Evolutionary conservation across 2,888 invertebrate genomes (phyloP), one percentile per base, ranked within the genome.

Genomic region (Drosophila nr. medialis): DNA sequence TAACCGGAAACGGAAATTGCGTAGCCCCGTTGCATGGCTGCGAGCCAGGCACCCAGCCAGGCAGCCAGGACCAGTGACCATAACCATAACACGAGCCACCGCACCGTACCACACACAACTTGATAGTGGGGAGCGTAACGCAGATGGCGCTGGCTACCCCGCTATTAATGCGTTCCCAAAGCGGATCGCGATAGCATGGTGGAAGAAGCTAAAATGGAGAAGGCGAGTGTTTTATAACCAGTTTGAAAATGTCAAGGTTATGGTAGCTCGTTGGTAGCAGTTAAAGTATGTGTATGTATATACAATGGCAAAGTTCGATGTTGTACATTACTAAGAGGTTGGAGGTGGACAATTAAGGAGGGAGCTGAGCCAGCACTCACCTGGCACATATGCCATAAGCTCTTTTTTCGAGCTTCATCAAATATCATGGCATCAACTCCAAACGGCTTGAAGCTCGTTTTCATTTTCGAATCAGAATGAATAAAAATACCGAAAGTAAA

Each of bases 1-100:
- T 76, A 74, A 80, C 77, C 83, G 89, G 87, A 86, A 90, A 83
- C 86, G 87, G 89, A 90, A 90, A 86, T 89, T 86, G 85, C 85
- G 85, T 62, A 63, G 77, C 77, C 67, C 63, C 76, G 60, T 68
- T 63, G 77, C 71, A 72, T 67, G 78, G 68, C 74, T 68, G 53
- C 21, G 29, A 60, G 71, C 77, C 68, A 66, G 73, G 69, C 75
- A 69, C 64, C 27, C 61, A 49, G 38, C 67, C 32, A 50, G 38
- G 4, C 55, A 55, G 27, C 48, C 13, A 70, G 64, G 59, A 54
- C 53, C 32, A 40, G 30, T 80, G 64, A 49, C 76, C 72, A 72
- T 77, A 80, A 77, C 81, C 85, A 84, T 80, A 78, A 78, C 72
- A 74, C 69, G 48, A 71, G 58, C 49, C 73, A 68, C 54, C 64